Evolutionary conservation across 2,113 vertebrate species (phyloP), one percentile per base, ranked within the genome.

Genomic region (Odontophorus gujanensis): DNA sequence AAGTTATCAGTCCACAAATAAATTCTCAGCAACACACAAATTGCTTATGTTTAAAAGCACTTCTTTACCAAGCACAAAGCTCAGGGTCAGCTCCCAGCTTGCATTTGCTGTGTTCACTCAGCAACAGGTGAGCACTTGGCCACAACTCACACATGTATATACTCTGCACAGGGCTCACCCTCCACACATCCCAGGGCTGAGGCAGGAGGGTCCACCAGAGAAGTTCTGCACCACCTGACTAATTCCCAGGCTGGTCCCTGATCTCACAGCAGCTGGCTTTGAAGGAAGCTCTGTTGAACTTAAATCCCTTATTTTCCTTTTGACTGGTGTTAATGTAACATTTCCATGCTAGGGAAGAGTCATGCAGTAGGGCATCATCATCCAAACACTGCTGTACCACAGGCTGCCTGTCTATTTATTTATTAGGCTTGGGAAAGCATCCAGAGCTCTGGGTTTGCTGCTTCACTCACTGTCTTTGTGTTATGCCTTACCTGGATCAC

Each of bases 111-210:
- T 6, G 6, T 3, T 13, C 0, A 75, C 7, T 57, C 51, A 58
- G 59, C 2, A 6, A 65, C 7, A 34, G 45, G 12, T 1, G 0
- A 74, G 55, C 5, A 6, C 22, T 25, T 34, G 24, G 21, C 24
- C 1, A 4, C 10, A 21, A 18, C 20, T 16, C 3, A 45, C n/a
- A 45, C n/a, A 24, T 34, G 16, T 18, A 45, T 18, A 45, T 22
- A 24, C 9, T 38, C 53, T 43, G 36, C 42, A 28, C 25, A 43
- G 1, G 1, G 17, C 42, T 77, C 7, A 75, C 62, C 47, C 16
- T 34, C 28, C n/a, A 11, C 67, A 40, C 8, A 28, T 26, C 21
- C 30, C 34, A 42, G 25, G 13, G 19, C 0, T 59, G 32, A 26
- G 25, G 9, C 51, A 18, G 12, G 22, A 77, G 28, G 53, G 48